Base-by-base conservation (phyloP, 2,888 invertebrate genomes). In the Lysandra coridon region DNA sequence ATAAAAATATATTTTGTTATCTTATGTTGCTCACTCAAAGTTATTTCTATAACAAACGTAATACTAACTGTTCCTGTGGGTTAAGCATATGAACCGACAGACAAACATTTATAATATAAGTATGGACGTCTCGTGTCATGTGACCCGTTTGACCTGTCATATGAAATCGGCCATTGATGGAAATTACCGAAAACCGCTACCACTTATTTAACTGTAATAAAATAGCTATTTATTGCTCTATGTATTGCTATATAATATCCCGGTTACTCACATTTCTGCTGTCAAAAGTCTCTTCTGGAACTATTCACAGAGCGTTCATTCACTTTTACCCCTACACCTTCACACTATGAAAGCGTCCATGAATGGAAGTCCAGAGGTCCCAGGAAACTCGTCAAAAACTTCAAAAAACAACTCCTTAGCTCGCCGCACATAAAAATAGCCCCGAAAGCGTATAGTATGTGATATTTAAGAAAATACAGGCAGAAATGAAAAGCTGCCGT, bases 331-430 rank as follows among this genome's bases (percentile, higher is more conserved):
- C 85, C 88, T 86, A 88, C 89, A 88, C 95, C 94, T 89, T 82
- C 85, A 88, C 85, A 84, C 90, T 92, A 89, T 91, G 91, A 92
- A 90, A 89, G 89, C 88, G 85, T 89, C 92, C 91, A 92, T 93
- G 92, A 93, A 93, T 93, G 93, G 87, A 86, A 14, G 14, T 69
- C 69, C 69, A 17, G 6, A 17, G 17, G 33, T 37, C 30, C 14
- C 14, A 6, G 5, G 87, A 87, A 88, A 86, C 87, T 83, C 87
- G 87, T 4, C 69, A 69, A 69, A 69, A 69, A 69, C 64, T 64
- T 23, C 64, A 64, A 64, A 69, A 69, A 69, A 37, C 33, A 33
- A 69, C 3, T 14, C 33, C 30, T 30, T 30, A 10, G 12, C 30
- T 30, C 53, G 6, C 23, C 57, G 73, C 73, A 80, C 79, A 75